Base-by-base conservation (phyloP, 2,113 vertebrate genomes). In the Glaucomys volans region DNA sequence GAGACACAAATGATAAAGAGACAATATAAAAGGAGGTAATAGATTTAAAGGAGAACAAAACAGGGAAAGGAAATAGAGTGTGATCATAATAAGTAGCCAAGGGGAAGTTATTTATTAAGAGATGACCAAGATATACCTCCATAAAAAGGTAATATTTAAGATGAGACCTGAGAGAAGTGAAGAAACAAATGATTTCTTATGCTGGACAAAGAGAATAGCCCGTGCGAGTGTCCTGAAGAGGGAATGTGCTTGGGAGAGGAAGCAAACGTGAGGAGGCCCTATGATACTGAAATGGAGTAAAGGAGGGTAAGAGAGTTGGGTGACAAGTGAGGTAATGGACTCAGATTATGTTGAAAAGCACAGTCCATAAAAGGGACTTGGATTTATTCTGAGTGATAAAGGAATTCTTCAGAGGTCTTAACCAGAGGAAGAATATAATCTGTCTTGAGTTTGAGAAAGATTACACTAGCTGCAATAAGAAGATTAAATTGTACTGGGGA, bases 311-410 rank as follows among this genome's bases (percentile, higher is more conserved):
- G 57, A 81, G 5, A 30, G 1, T 6, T 74, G 35, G 9, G 3
- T n/a, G 62, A 86, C 47, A 16, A 40, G 32, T 81, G 26, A 57
- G 13, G 35, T 2, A 40, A 18, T 74, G 17, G 24, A 32, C 22
- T 83, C 57, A 75, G 75, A 66, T 44, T 32, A 90, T 30, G 42
- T 9, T 37, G 35, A 13, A 28, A 80, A 40, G 10, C 54, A 71
- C 28, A 52, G 52, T 40, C 28, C 50, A 69, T 14, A 26, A 37
- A 52, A 89, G 57, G 35, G 47, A 40, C 62, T 77, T 80, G n/a
- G 26, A 16, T 20, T 96, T 96, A 66, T 47, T 79, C 40, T 52
- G 62, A 81, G 3, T 82, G 16, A 83, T 62, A 32, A 96, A 96
- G 12, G 4, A 44, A 69, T 84, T 37, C 37, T 92, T 32, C 90